phyloP scores from a whole-genome alignment of 2,113 vertebrate genomes.

The Antigone vipio region DNA sequence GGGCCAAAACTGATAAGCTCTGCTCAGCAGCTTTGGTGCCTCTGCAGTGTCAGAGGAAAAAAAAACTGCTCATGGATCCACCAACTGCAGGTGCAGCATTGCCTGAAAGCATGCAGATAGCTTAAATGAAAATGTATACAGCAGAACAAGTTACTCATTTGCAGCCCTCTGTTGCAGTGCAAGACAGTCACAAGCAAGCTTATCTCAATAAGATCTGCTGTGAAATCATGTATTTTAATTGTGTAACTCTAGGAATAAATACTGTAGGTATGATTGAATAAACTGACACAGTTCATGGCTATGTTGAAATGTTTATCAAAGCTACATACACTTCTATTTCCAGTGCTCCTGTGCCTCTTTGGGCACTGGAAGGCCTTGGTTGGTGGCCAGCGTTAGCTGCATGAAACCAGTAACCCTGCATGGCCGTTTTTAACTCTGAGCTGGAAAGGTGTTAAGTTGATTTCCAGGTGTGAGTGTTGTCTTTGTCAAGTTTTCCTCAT shows the following conservation, averaged over 20 bases:
- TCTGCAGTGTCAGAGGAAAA: not conserved
- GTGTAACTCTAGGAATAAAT: not conserved
- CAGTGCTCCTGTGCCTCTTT: not conserved
- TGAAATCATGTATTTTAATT: not conserved
- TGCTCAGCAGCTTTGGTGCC: not conserved
- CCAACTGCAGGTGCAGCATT: not conserved
- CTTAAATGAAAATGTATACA: not conserved
- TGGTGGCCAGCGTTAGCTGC: not conserved
- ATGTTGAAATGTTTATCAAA: not conserved
- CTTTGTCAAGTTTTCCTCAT: not conserved
- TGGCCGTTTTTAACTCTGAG: not conserved
- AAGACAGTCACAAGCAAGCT: not conserved
- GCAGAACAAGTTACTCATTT: not conserved
- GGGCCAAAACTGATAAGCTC: not conserved
- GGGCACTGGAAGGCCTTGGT: not conserved
- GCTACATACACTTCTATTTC: not conserved
- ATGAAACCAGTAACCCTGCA: not conserved
- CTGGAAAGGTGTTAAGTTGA: not conserved
- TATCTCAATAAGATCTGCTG: not conserved
- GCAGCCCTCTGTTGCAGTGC: not conserved
- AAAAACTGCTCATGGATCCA: not conserved
- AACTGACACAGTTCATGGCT: not conserved
- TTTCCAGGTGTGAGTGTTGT: not conserved
- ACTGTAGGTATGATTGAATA: not conserved
- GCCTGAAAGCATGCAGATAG: fast-evolving